phyloP scores from a whole-genome alignment of 2,113 vertebrate genomes.

The Grammomys dolichurus region DNA sequence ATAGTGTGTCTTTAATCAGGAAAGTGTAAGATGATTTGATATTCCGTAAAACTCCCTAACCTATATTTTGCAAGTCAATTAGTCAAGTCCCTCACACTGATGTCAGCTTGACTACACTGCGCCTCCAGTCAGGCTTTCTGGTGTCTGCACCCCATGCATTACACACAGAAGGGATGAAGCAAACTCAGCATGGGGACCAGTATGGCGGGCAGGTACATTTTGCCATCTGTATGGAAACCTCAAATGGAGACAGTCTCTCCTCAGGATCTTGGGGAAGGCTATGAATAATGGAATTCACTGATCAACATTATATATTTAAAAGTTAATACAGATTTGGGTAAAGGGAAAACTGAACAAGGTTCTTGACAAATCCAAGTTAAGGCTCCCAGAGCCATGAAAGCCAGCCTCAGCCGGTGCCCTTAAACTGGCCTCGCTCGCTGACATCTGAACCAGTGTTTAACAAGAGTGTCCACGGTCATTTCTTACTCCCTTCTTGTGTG shows the following conservation, averaged over 20 bases:
- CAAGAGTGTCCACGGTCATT: not conserved
- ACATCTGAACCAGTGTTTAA: slow-evolving; percentile 25
- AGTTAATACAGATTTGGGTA: slow-evolving; percentile 67
- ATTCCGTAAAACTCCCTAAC: slow-evolving; percentile 80
- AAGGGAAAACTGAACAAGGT: slow-evolving; percentile 49
- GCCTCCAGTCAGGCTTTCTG: slow-evolving; percentile 49
- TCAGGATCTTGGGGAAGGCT: slow-evolving; percentile 57
- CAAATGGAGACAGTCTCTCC: slow-evolving; percentile 67
- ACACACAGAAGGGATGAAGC: not conserved
- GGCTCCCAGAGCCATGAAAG: not conserved
- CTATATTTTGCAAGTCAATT: slow-evolving; percentile 81
- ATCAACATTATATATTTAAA: slow-evolving; percentile 70
- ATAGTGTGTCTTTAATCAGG: slow-evolving; percentile 80
- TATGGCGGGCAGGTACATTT: slow-evolving; percentile 19
- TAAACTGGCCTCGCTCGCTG: slow-evolving; percentile 4
- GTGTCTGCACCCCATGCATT: not conserved
- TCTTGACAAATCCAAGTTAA: slow-evolving; percentile 47
- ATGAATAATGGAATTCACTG: slow-evolving; percentile 76
- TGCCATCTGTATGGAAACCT: slow-evolving; percentile 63
- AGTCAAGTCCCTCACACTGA: slow-evolving; percentile 38
- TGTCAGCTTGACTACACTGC: slow-evolving; percentile 22
- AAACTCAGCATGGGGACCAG: not conserved
- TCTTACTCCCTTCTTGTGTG: slow-evolving; percentile 42
- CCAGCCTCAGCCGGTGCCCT: not conserved
- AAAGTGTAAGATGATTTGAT: slow-evolving; percentile 78